phyloP scores from a whole-genome alignment of 2,888 invertebrate genomes.

The Prostheceraeus crozeri region DNA sequence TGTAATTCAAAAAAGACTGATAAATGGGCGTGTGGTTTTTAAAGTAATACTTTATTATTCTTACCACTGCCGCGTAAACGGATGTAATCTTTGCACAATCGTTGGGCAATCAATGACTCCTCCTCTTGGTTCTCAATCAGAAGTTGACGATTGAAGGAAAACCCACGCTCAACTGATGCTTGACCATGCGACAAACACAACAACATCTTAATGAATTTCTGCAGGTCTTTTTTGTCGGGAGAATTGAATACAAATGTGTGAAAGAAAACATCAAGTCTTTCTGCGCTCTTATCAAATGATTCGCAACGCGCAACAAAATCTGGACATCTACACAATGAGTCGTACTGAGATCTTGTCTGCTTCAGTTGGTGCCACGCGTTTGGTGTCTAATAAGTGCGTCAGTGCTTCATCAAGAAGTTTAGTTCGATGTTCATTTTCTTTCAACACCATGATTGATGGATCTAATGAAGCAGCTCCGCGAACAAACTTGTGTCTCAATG shows the following conservation, averaged over 20 bases:
- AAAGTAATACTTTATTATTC: no score
- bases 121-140: background rate
- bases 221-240: background rate
- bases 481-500: conserved; percentile 12
- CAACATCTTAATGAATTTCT: background rate
- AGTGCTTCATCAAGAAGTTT: conserved; percentile 17
- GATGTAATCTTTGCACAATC: conserved; percentile 13
- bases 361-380: background rate
- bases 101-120: no score
- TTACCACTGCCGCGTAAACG: no score
- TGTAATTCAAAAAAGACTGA: no score
- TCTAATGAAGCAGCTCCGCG: conserved; percentile 14
- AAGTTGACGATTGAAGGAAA: conserved; percentile 11
- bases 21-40: no score
- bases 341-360: conserved; percentile 15
- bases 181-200: conserved; percentile 19
- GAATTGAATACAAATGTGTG: no score
- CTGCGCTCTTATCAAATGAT: background rate
- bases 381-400: conserved; percentile 1
- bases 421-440: conserved; percentile 8
- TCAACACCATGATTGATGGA: conserved; percentile 7
- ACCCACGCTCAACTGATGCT: conserved; percentile 22
- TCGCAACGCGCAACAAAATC: background rate
- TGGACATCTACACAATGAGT: conserved; percentile 4
- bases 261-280: conserved; percentile 25